Base-by-base conservation (phyloP, 2,797 vertebrate species). In the Cirrhinus molitorella region DNA sequence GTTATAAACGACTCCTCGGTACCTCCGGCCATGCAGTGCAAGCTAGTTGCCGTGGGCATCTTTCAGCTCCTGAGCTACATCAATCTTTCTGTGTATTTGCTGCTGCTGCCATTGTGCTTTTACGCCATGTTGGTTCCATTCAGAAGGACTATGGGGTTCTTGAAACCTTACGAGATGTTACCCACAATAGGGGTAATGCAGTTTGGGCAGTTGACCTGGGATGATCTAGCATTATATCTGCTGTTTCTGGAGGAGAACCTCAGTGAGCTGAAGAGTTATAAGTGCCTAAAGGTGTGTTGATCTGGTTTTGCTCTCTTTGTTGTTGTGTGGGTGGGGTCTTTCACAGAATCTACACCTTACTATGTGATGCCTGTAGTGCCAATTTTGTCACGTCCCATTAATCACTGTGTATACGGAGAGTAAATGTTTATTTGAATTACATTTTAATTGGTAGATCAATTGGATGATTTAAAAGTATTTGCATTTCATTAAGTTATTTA, bases 251-350 rank as follows among this genome's bases (percentile, higher is more conserved):
- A 97, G 83, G 98, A 99, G 91, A 99, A 99, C 0, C 91, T 99
- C 85, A 97, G 96, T n/a, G 97, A 99, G 83, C 94, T 99, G 7
- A 99, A 99, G 88, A 99, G 97, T 2, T 97, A 96, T 93, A 99
- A 97, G 87, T 97, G 96, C 89, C 96, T 99, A 9, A 98, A 97
- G 93, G 94, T 90, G 47, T 53, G 86, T 86, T 16, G 3, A 34
- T 31, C 8, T 8, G n/a, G 31, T 59, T 19, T 75, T 57, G 11
- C 51, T 81, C 19, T 72, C 72, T 76, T 12, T 53, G 61, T 12
- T 61, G 43, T 28, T 37, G 51, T 31, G 43, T 31, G 49, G 75
- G n/a, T n/a, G n/a, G n/a, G n/a, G n/a, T n/a, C n/a, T n/a, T n/a
- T n/a, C n/a, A n/a, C n/a, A n/a, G n/a, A n/a, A n/a, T n/a, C n/a